A percentile compares a stretch with the other conserved stretches of the same genome.
Conservation (phyloP, 2,888 invertebrate species). For the Patella ulyssiponensis region DNA sequence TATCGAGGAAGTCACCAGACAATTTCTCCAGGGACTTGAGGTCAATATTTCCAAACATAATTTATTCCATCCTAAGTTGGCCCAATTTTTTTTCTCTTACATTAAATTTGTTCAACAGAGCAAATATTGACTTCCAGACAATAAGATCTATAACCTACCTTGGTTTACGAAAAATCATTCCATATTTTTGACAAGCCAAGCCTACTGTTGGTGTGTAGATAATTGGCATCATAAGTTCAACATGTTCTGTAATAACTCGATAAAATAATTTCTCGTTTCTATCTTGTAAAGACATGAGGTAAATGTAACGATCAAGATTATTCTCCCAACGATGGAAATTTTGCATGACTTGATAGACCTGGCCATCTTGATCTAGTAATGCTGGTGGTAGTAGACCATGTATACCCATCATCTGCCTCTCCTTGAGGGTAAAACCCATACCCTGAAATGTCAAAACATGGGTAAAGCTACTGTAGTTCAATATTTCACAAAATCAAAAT, state of each 20-base stretch:
- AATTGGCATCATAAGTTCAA: constrained; percentile 93
- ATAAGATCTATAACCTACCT: constrained; percentile 73
- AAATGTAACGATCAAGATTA: constrained; percentile 74
- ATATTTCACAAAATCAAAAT: too few relatives aligned
- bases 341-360: constrained; percentile 82
- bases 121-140: not conserved
- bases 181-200: constrained; percentile 96
- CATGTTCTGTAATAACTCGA: constrained; percentile 87
- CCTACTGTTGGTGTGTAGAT: constrained; percentile 99
- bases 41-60: too few relatives aligned
- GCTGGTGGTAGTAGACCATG: constrained; percentile 94
- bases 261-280: constrained; percentile 97
- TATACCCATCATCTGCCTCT: constrained; percentile 93
- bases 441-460: constrained; percentile 78
- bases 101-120: not conserved
- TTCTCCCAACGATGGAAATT: constrained; percentile 78
- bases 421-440: constrained; percentile 92
- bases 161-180: constrained; percentile 89
- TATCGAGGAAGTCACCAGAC: too few relatives aligned
- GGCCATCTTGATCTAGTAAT: constrained; percentile 79
- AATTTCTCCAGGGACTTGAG: too few relatives aligned
- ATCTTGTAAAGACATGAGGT: constrained; percentile 78
- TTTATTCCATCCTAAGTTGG: too few relatives aligned
- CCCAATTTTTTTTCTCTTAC: too few relatives aligned
- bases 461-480: too few relatives aligned